Evolutionary conservation across 2,888 invertebrate species (phyloP).

Genomic region (Xylota sylvarum): DNA sequence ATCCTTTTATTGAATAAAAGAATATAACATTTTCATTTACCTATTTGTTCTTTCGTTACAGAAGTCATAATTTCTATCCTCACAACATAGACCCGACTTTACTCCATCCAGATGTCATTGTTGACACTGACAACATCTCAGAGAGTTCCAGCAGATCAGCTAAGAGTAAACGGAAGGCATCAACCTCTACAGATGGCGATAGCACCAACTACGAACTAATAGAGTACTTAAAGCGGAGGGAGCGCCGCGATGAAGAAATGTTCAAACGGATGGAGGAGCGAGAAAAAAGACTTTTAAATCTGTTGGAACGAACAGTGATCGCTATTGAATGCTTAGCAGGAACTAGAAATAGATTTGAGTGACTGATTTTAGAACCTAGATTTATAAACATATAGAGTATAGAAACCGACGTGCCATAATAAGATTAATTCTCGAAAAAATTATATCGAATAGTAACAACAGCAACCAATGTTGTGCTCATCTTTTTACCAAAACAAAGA

Average conservation of each 20-base stretch:
- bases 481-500: slow-evolving; percentile 51
- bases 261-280: slow-evolving; percentile 84
- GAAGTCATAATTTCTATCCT: slow-evolving; percentile 82
- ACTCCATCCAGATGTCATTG: slow-evolving; percentile 84
- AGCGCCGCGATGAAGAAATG: slow-evolving; percentile 84
- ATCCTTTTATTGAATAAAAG: too few relatives aligned
- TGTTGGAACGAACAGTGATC: slow-evolving; percentile 84
- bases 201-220: slow-evolving; percentile 85
- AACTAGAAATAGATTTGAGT: slow-evolving; percentile 76
- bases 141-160: slow-evolving; percentile 81
- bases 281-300: slow-evolving; percentile 83
- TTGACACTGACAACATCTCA: slow-evolving; percentile 84
- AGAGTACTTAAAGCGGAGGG: slow-evolving; percentile 84
- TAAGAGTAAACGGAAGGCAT: slow-evolving; percentile 83
- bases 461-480: slow-evolving; percentile 11
- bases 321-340: slow-evolving; percentile 83
- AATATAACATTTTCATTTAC: too few relatives aligned
- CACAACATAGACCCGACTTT: slow-evolving; percentile 83
- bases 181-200: slow-evolving; percentile 84
- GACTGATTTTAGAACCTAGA: slow-evolving; percentile 61
- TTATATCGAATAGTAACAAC: slow-evolving; percentile 30
- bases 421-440: slow-evolving; percentile 63
- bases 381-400: slow-evolving; percentile 4
- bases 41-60: slow-evolving; percentile 3
- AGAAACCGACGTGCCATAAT: slow-evolving; percentile 56